A percentile compares a stretch with the other conserved stretches of the same genome.
Evolutionary conservation across 2,113 vertebrate species (phyloP).

Genomic region (Fukomys damarensis): DNA sequence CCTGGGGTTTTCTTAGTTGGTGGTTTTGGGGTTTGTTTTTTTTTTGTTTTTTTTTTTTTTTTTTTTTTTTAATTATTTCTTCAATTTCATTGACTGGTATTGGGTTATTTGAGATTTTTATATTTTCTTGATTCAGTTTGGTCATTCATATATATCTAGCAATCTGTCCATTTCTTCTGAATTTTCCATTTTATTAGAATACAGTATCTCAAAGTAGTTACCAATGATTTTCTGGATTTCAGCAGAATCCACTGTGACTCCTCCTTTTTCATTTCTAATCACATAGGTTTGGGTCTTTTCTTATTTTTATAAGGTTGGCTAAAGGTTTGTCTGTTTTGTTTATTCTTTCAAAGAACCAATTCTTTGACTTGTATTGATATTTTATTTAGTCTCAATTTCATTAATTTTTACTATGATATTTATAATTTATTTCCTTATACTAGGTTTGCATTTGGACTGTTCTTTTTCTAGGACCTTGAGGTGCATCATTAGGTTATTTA

Average conservation of each 20-base stretch:
- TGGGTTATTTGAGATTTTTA: background rate
- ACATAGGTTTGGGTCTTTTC: background rate
- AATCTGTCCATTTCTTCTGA: background rate
- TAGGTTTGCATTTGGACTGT: background rate
- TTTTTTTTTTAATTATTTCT: background rate
- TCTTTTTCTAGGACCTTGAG: background rate
- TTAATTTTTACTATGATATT: background rate
- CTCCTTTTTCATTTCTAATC: background rate
- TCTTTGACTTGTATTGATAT: background rate
- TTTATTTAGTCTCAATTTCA: background rate
- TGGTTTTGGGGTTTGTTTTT: too few species aligned
- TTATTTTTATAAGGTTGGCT: background rate
- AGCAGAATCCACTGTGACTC: background rate
- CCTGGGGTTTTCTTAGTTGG: background rate
- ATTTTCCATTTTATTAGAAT: background rate
- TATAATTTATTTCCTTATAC: background rate
- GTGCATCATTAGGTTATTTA: background rate
- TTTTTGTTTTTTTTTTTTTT: too few species aligned
- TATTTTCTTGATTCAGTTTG: background rate
- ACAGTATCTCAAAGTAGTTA: background rate
- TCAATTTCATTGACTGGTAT: background rate
- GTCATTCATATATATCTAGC: background rate
- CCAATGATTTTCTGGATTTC: background rate
- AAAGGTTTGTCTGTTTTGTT: background rate
- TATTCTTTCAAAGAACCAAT: background rate